Base-by-base conservation (phyloP, 2,113 vertebrate species). In the Proteles cristata region DNA sequence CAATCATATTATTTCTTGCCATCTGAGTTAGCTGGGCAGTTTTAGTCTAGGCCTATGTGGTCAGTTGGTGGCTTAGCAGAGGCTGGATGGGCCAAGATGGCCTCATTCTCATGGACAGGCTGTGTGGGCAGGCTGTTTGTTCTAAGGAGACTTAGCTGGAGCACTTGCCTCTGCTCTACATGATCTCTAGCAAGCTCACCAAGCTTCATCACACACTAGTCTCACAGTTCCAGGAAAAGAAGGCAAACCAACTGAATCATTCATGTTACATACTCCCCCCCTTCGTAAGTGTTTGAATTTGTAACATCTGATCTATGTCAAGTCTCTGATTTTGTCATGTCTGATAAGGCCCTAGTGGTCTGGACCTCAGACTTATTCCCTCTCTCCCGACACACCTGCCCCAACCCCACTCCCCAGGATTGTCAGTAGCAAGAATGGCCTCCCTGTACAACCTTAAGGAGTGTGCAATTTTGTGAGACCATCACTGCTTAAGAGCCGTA, bases 201-300 rank as follows among this genome's bases (percentile, higher is more conserved):
- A 85, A 26, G 4, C 12, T 63, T 84, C 45, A 79, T 23, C 48
- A 48, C 2, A 23, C 4, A 73, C 0, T 2, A 26, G 26, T 58
- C 66, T 88, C 26, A 39, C 8, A 2, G 43, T 55, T 82, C n/a
- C n/a, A 58, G 25, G 55, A 28, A 35, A 7, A 81, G 1, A 19
- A 0, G 4, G 31, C 4, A 50, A 39, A 3, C 7, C 53, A 39
- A 11, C 8, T 28, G 19, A 4, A 4, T 53, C 31, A 9, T 5
- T 25, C 50, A 33, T 12, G 50, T 31, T 15, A 28, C 35, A 48
- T 7, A 45, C 23, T 79, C 58, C 39, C 23, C 23, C 45, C 55
- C 69, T 10, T 79, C n/a, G 2, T 25, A 58, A 82, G 17, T 21
- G 63, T 48, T 39, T 88, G 39, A 68, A 71, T 61, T 28, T 92